Evolutionary conservation across 2,113 vertebrate species (phyloP).

Genomic region (Podilymbus podiceps): DNA sequence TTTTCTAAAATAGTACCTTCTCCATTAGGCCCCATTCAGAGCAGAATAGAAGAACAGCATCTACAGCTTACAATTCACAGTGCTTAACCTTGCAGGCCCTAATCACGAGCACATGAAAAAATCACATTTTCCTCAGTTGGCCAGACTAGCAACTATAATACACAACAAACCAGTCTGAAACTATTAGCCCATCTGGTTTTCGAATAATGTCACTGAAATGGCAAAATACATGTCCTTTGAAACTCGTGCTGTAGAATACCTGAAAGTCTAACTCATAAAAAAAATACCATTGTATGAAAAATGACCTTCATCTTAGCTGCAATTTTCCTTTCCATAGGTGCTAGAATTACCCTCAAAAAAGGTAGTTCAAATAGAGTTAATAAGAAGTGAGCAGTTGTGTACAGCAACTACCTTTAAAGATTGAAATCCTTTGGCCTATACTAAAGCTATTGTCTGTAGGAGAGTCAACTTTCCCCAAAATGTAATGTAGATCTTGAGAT

Average conservation of each 20-base stretch:
- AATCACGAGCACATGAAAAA: not conserved
- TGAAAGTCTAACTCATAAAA: not conserved
- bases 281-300: slow-evolving; percentile 7
- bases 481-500: not conserved
- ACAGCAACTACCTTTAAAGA: not conserved
- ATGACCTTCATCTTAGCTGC: not conserved
- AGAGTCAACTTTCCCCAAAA: not conserved
- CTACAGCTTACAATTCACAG: not conserved
- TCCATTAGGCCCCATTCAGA: not conserved
- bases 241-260: not conserved
- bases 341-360: not conserved
- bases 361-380: not conserved
- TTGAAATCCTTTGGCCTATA: not conserved
- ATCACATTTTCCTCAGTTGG: not conserved
- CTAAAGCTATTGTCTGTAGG: not conserved
- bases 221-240: not conserved
- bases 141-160: not conserved
- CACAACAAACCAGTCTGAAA: not conserved
- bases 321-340: not conserved
- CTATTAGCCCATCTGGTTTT: not conserved
- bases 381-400: not conserved
- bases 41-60: not conserved
- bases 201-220: not conserved
- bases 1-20: not conserved
- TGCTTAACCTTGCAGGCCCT: not conserved